These are phyloP conservation scores for Oxyura jamaicensis DNA, from an alignment of 2,113 vertebrate genomes.

Conservation along the genomic window DNA sequence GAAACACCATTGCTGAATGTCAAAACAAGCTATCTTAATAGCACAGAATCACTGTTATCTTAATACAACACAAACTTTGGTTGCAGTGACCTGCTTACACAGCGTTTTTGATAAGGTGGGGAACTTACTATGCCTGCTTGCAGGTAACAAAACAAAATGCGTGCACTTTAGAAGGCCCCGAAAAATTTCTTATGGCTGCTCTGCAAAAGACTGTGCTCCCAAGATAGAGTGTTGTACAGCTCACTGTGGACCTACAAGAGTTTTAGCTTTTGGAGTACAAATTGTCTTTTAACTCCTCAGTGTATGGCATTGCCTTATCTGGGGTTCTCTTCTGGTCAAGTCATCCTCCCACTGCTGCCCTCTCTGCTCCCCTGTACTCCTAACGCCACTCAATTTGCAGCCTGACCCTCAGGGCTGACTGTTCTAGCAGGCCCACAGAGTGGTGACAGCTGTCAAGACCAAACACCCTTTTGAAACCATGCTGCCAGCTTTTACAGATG, in stretches of 20 bases:
- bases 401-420: background rate
- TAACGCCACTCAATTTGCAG: background rate
- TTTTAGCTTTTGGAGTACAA: background rate
- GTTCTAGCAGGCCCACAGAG: background rate
- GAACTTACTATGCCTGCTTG: fast-evolving
- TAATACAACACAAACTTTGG: background rate
- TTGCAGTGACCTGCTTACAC: background rate
- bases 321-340: no score
- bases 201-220: background rate
- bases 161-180: fast-evolving
- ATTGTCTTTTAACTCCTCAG: background rate
- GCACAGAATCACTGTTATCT: background rate
- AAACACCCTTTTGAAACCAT: background rate
- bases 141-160: background rate
- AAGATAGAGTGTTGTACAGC: background rate
- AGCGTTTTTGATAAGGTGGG: background rate
- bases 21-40: background rate
- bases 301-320: background rate
- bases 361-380: background rate
- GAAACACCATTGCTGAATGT: background rate
- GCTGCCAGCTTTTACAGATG: background rate
- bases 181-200: no score
- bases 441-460: background rate
- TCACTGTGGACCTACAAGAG: background rate
- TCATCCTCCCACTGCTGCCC: fast-evolving